Evolutionary conservation across 2,888 invertebrate species (phyloP), one percentile per base, ranked within the genome.

Genomic region (Diaperis boleti): DNA sequence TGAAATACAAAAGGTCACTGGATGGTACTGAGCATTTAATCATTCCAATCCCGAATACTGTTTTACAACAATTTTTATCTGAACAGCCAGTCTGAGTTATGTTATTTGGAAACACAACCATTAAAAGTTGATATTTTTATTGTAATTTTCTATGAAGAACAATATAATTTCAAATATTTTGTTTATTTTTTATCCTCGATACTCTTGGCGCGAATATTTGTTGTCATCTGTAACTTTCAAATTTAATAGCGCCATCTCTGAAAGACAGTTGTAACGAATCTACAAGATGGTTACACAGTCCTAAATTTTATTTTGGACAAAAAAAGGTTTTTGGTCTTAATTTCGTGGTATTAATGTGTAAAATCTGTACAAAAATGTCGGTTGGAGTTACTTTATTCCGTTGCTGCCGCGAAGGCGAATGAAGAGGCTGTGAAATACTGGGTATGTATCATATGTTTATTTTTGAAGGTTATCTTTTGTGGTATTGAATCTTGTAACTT

Each of bases 11-110:
- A 76, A 87, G 95, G 73, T 90, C 89, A 10, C 82, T 84, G 18
- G 95, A 95, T 79, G 95, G 95, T 22, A 87, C 89, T 49, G 96
- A 96, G 78, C 88, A 90, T 76, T 83, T 96, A 22, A 77, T 86
- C 14, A 92, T 96, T 78, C 94, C 95, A 0, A 87, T 95, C 15
- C 90, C 91, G 69, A 86, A 86, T 67, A 78, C 81, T 8, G 83
- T 95, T 35, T 80, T 96, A 61, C 88, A 90, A 75, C 92, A 95
- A 76, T 94, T 95, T 81, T 78, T 91, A 44, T 90, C 90, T 61
- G 85, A 88, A 74, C 85, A 87, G 14, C 10, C 33, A 31, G n/a
- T 11, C 31, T 33, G 18, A 47, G 11, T 22, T 26, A 8, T 26
- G 6, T 2, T 5, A 26, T 26, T 26, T 5, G 6, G 20, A 20